phyloP scores from a whole-genome alignment of 35 echinoderm and acorn worm species.

The Acanthaster planci region DNA sequence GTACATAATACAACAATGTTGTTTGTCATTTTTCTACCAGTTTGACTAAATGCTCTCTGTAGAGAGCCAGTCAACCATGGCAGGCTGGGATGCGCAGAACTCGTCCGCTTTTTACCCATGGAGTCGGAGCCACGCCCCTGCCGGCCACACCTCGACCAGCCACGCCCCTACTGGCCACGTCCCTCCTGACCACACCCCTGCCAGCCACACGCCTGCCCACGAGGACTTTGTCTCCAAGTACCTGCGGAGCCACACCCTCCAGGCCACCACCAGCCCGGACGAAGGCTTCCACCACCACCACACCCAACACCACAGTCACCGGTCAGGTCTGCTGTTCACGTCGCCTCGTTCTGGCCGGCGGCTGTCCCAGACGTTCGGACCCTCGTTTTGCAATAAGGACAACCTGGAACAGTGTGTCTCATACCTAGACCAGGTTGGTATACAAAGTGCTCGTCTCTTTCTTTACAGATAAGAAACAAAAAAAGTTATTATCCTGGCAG shows the following conservation, averaged over 20 bases:
- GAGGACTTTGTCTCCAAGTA: constrained; percentile 41
- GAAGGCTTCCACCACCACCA: neutral
- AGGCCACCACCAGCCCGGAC: neutral
- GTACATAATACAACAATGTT: neutral
- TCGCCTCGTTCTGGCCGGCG: neutral
- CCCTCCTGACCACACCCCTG: neutral
- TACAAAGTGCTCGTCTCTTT: no score
- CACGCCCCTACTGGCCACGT: neutral
- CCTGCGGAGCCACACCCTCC: constrained; percentile 1
- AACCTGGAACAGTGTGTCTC: constrained; percentile 59
- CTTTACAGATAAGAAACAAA: no score
- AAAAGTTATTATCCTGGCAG: no score
- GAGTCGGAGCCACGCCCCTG: neutral
- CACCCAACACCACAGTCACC: neutral
- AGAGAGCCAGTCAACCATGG: constrained; percentile 33
- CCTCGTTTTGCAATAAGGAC: constrained; percentile 73
- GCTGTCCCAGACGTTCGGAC: constrained; percentile 11
- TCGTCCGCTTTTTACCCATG: constrained; percentile 12
- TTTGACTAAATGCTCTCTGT: constrained; percentile 42
- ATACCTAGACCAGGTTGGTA: constrained; percentile 65
- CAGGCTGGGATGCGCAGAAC: constrained; percentile 35
- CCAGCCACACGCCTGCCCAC: neutral
- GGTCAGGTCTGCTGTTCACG: neutral
- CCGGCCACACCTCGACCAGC: neutral
- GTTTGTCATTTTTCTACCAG: neutral